A percentile compares a stretch with the other conserved stretches of the same genome.
Conservation (phyloP, 2,797 vertebrate genomes). For the Pelodytes ibericus region DNA sequence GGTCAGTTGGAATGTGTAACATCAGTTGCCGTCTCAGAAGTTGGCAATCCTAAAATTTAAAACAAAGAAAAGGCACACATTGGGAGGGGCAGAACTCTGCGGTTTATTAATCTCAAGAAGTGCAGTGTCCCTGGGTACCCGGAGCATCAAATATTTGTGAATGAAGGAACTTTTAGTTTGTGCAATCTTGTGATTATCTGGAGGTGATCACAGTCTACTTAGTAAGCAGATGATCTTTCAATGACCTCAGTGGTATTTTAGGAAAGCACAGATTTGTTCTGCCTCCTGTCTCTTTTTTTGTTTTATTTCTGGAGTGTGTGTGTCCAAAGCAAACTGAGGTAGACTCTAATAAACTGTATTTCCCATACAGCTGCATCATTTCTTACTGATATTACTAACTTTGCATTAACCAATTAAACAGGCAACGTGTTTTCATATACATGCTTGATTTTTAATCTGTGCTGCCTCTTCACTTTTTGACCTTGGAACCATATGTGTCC, state of each 20-base stretch:
- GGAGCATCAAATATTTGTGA: background rate
- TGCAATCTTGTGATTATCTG: background rate
- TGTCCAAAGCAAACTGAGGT: constrained; percentile 4
- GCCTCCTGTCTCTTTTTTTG: background rate
- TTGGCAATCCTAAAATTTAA: constrained; percentile 1
- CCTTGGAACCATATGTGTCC: constrained; percentile 45
- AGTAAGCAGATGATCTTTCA: constrained; percentile 8
- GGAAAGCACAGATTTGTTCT: constrained; percentile 10
- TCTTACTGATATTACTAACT: constrained; percentile 20
- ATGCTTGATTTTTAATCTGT: constrained; percentile 24
- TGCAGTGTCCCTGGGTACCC: background rate
- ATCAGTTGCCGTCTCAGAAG: constrained; percentile 12
- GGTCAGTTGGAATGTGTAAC: background rate
- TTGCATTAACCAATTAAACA: constrained; percentile 16
- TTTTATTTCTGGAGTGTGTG: constrained; percentile 6
- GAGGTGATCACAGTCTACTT: background rate
- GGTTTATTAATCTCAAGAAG: background rate
- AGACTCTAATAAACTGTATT: constrained; percentile 12
- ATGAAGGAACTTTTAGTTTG: background rate
- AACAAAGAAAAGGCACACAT: background rate
- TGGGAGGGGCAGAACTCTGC: background rate
- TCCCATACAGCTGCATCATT: background rate
- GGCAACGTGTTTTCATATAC: constrained; percentile 7
- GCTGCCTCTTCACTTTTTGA: constrained; percentile 37
- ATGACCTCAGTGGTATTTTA: constrained; percentile 9